These are phyloP conservation scores for Gymnoscelis rufifasciata DNA, from an alignment of 2,888 invertebrate species.

Conservation along the genomic window DNA sequence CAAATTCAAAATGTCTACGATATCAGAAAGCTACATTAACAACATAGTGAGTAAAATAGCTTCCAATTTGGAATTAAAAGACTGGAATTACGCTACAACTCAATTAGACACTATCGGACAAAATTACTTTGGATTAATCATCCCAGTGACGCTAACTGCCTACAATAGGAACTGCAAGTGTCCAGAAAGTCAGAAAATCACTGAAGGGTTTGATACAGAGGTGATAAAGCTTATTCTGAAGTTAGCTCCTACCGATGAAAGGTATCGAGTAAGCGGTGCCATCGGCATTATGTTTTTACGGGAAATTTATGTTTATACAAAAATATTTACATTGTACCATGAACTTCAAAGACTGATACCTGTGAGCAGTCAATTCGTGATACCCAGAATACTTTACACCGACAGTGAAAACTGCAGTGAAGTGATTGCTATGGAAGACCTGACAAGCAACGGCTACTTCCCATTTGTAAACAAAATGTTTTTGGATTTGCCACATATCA, in stretches of 20 bases:
- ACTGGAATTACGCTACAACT: conserved; percentile 39
- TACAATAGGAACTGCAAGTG: too few species aligned
- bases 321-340: conserved; percentile 44
- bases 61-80: conserved; percentile 23
- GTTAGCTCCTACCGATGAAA: conserved; percentile 62
- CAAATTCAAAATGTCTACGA: conserved; percentile 31
- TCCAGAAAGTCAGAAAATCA: too few species aligned
- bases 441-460: conserved; percentile 48
- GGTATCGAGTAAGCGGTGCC: conserved; percentile 62
- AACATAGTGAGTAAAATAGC: conserved; percentile 33
- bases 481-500: conserved; percentile 54
- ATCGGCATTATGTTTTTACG: conserved; percentile 55
- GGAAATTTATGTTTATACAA: conserved; percentile 60
- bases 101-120: conserved; percentile 56
- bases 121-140: conserved; percentile 64
- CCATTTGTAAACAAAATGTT: conserved; percentile 46
- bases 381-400: conserved; percentile 54
- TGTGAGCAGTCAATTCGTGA: conserved; percentile 30
- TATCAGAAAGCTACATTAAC: conserved; percentile 35
- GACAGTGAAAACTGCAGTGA: conserved; percentile 56
- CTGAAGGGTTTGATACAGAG: not conserved
- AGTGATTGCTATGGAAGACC: conserved; percentile 57
- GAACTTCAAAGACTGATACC: conserved; percentile 38
- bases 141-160: conserved; percentile 45
- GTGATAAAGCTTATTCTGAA: conserved; percentile 53